Percentiles rank a stretch among this genome's conserved stretches.
Conservation (phyloP, 2,113 vertebrate species). For the Pyxicephalus adspersus region DNA sequence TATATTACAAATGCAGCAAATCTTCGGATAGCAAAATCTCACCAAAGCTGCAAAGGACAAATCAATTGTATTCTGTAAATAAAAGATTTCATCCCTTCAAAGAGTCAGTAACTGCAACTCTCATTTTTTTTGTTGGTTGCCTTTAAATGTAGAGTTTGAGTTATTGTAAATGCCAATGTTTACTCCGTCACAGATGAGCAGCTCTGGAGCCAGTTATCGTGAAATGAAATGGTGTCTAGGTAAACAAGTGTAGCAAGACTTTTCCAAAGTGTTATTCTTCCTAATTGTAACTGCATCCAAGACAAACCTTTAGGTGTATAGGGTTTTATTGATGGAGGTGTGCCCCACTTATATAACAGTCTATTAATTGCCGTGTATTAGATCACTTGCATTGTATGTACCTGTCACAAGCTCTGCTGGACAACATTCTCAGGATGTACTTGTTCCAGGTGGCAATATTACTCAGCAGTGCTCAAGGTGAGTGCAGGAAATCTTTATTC, state of each 20-base stretch:
- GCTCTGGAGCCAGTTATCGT: neutral
- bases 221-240: neutral
- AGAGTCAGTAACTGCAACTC: too few relatives aligned
- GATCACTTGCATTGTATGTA: neutral
- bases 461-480: slow-evolving; percentile 26
- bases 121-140: too few relatives aligned
- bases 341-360: neutral
- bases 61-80: too few relatives aligned
- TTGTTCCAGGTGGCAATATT: neutral
- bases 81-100: too few relatives aligned
- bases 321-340: neutral
- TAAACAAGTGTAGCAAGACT: slow-evolving; percentile 10
- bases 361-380: neutral
- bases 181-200: neutral
- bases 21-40: too few relatives aligned
- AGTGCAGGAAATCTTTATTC: neutral
- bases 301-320: slow-evolving; percentile 2
- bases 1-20: too few relatives aligned
- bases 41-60: too few relatives aligned
- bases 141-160: too few relatives aligned
- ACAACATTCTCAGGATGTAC: neutral
- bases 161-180: neutral
- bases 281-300: slow-evolving; percentile 7
- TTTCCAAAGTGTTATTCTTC: neutral
- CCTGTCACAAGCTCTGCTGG: neutral